Conservation (phyloP, 2,113 vertebrate species). For the Lipotes vexillifer region DNA sequence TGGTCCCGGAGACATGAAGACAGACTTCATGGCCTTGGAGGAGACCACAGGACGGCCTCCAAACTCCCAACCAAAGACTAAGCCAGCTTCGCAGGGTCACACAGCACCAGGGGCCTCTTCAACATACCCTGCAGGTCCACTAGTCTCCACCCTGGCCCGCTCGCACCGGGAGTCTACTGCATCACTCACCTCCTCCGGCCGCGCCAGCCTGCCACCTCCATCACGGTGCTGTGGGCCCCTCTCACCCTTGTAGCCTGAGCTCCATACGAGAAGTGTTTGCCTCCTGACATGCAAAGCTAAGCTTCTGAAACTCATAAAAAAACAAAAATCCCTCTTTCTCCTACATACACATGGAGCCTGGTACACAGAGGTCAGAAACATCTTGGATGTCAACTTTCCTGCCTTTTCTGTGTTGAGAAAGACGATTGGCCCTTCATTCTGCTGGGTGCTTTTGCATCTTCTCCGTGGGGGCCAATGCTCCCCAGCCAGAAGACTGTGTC, state of each 20-base stretch:
- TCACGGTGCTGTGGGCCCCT: too few relatives aligned
- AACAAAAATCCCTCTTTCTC: too few relatives aligned
- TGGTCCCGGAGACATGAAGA: too few relatives aligned
- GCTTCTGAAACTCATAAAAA: not conserved
- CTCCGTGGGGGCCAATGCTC: too few relatives aligned
- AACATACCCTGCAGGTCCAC: too few relatives aligned
- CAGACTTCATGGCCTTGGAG: not conserved
- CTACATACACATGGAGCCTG: not conserved
- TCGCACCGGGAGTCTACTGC: too few relatives aligned
- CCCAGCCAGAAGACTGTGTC: not conserved
- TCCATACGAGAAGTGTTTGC: not conserved
- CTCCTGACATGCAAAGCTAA: not conserved
- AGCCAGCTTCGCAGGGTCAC: not conserved
- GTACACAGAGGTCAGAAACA: not conserved
- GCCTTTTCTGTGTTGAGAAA: not conserved
- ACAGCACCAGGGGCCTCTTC: too few relatives aligned
- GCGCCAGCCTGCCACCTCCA: too few relatives aligned
- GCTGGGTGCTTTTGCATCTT: not conserved
- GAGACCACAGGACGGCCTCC: not conserved
- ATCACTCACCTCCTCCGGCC: too few relatives aligned
- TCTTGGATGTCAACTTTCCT: not conserved
- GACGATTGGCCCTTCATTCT: not conserved
- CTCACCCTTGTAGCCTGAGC: not conserved
- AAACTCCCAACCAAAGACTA: not conserved
- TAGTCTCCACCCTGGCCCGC: too few relatives aligned